phyloP scores from a whole-genome alignment of 2,888 invertebrate genomes.

The Rhingia rostrata region DNA sequence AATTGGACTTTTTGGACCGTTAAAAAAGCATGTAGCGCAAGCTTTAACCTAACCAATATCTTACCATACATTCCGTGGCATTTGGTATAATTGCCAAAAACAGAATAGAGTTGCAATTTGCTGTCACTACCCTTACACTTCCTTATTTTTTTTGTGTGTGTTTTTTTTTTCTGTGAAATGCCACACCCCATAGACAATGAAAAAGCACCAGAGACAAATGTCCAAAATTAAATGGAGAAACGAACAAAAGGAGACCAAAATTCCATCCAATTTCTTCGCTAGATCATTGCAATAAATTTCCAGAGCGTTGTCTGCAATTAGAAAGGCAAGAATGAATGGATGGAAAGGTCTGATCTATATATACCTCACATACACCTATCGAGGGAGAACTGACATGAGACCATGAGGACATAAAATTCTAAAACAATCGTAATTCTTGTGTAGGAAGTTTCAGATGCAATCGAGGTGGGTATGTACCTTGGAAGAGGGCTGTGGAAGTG shows the following conservation, averaged over 20 bases:
- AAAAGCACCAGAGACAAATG: slow-evolving; percentile 18
- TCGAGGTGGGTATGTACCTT: slow-evolving; percentile 38
- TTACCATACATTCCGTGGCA: neutral
- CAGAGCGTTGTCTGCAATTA: slow-evolving; percentile 60
- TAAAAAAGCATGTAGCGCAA: too few relatives aligned
- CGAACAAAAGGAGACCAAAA: slow-evolving; percentile 49
- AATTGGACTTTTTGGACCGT: too few relatives aligned
- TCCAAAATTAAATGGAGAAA: slow-evolving; percentile 31
- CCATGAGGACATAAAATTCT: slow-evolving; percentile 68
- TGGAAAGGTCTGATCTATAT: slow-evolving; percentile 48
- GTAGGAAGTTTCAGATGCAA: slow-evolving; percentile 34
- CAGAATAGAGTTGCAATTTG: slow-evolving; percentile 7
- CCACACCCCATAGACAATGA: slow-evolving; percentile 3
- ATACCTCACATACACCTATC: slow-evolving; percentile 29
- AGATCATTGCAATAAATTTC: slow-evolving; percentile 63
- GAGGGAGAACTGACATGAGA: slow-evolving; percentile 39
- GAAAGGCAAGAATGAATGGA: slow-evolving; percentile 35
- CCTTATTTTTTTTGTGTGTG: neutral
- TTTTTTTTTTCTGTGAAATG: slow-evolving; percentile 3
- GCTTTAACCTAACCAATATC: neutral
- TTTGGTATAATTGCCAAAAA: neutral
- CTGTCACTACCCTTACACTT: neutral
- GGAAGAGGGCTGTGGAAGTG: slow-evolving; percentile 31
- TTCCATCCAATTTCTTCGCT: slow-evolving; percentile 55
- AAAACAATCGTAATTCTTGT: slow-evolving; percentile 63